A percentile compares a stretch with the other conserved stretches of the same genome.
Conservation (phyloP, 2,888 invertebrate genomes). For the Gymnoscelis rufifasciata region DNA sequence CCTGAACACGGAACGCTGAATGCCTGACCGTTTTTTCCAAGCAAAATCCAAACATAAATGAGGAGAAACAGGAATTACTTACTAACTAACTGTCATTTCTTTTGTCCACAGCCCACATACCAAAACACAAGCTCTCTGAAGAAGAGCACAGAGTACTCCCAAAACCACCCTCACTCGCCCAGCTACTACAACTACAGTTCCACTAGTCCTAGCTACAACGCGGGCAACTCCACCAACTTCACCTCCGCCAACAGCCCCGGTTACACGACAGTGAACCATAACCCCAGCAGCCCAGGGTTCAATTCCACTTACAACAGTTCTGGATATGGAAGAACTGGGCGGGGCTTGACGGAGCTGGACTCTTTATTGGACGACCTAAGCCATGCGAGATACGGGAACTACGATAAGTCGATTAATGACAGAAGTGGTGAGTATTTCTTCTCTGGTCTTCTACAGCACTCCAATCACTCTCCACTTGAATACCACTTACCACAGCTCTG, state of each 20-base stretch:
- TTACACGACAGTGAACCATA: constrained; percentile 14
- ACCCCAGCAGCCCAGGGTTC: constrained; percentile 9
- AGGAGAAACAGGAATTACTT: background rate
- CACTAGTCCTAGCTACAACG: constrained; percentile 13
- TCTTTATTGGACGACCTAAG: constrained; percentile 94
- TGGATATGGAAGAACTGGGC: constrained; percentile 60
- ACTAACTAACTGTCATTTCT: background rate
- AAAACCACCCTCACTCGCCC: constrained; percentile 44
- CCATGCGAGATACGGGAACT: constrained; percentile 81
- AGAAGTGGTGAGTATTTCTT: constrained; percentile 50
- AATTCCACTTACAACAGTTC: constrained; percentile 24
- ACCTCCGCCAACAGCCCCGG: constrained; percentile 22
- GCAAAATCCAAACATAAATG: too few species aligned
- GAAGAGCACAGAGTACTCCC: constrained; percentile 54
- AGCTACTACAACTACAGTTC: constrained; percentile 35
- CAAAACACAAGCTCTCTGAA: constrained; percentile 76
- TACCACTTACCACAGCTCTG: too few species aligned
- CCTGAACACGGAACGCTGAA: too few species aligned
- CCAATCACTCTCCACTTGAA: too few species aligned
- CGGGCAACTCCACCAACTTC: constrained; percentile 7
- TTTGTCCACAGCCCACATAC: constrained; percentile 81
- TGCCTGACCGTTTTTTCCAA: too few species aligned
- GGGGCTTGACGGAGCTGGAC: constrained; percentile 92
- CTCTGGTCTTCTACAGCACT: background rate
- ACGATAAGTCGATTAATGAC: constrained; percentile 57